A percentile compares a stretch with the other conserved stretches of the same genome.
These are phyloP conservation scores for Euwallacea fornicatus DNA, from an alignment of 1,140 invertebrate species.

Conservation along the genomic window DNA sequence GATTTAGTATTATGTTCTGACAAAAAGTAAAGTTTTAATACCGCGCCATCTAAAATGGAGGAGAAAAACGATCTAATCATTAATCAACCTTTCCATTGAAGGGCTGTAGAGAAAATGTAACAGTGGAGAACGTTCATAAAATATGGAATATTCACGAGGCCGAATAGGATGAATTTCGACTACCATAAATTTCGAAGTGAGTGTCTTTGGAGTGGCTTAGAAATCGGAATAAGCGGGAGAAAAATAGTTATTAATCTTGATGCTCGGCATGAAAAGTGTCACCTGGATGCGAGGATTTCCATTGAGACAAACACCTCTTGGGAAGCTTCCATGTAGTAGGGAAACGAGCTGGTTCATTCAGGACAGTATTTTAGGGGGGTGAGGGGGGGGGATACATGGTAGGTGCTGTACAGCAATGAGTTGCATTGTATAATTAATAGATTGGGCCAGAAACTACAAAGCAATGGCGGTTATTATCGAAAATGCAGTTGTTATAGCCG, in stretches of 20 bases:
- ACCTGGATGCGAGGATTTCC: conserved; percentile 3
- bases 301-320: background rate
- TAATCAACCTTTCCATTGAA: conserved; percentile 12
- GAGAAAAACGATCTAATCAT: conserved; percentile 16
- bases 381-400: no score
- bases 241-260: conserved; percentile 10
- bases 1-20: conserved; percentile 2
- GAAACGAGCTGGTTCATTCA: background rate
- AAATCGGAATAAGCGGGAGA: conserved; percentile 13
- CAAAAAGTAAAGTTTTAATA: conserved; percentile 11
- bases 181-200: conserved; percentile 14
- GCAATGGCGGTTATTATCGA: background rate
- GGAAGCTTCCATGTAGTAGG: background rate
- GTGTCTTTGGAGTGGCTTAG: conserved; percentile 2
- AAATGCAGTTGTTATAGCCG: background rate
- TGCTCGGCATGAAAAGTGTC: background rate
- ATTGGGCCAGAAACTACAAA: no score
- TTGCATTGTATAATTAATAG: no score
- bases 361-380: background rate
- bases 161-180: conserved; percentile 10
- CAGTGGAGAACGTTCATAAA: conserved; percentile 10
- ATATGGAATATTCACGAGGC: conserved; percentile 25
- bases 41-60: conserved; percentile 12
- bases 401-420: no score
- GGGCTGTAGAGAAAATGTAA: conserved; percentile 8